Evolutionary conservation across 2,888 invertebrate genomes (phyloP).

Genomic region (Didymodactylos carnosus): DNA sequence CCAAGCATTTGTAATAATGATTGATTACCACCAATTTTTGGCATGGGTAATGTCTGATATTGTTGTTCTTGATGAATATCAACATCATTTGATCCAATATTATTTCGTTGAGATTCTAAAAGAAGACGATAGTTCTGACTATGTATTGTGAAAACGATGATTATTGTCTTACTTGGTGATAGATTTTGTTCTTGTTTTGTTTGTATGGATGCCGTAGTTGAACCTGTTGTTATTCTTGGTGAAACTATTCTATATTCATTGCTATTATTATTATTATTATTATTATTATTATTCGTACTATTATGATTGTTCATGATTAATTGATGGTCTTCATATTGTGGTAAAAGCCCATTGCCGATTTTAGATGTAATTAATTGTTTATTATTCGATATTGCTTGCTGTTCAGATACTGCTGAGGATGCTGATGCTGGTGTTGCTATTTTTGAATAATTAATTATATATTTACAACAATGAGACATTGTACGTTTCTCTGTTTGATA

Average conservation of each 20-base stretch:
- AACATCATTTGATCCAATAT: too few species aligned
- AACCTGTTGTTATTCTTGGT: too few species aligned
- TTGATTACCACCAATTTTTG: neutral
- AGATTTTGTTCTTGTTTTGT: neutral
- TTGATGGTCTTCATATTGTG: too few species aligned
- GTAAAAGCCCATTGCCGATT: too few species aligned
- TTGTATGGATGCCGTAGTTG: neutral
- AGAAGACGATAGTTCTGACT: too few species aligned
- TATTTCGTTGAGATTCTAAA: too few species aligned
- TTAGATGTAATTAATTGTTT: too few species aligned
- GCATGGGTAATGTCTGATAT: neutral
- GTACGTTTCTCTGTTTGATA: constrained; percentile 48
- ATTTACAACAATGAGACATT: constrained; percentile 95
- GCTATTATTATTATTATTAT: neutral
- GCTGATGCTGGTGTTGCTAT: neutral
- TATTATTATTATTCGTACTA: neutral
- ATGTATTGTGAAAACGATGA: too few species aligned
- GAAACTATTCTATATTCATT: neutral
- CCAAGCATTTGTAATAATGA: constrained; percentile 1
- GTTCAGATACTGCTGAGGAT: neutral
- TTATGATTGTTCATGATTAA: too few species aligned
- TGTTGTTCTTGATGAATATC: too few species aligned
- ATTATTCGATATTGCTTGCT: too few species aligned
- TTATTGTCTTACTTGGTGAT: neutral
- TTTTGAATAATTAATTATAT: constrained; percentile 55